Conservation (phyloP, 30 jellyfish, hydroid and myxozoan species). For the Sanderia malayensis region DNA sequence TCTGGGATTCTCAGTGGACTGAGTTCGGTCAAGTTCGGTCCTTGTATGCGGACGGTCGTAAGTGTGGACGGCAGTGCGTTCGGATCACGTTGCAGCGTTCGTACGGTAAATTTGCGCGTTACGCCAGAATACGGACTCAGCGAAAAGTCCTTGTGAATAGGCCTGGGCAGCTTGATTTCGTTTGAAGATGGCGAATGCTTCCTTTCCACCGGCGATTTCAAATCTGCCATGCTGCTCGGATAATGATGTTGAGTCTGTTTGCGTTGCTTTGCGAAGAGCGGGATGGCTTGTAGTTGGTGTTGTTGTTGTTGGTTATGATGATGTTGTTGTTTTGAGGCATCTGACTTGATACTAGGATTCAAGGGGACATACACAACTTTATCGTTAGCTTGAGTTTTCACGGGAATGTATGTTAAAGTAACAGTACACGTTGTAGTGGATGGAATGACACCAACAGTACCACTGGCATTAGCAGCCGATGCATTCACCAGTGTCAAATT, state of each 20-base stretch:
- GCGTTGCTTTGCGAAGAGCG: constrained; percentile 44
- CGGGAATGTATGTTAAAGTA: constrained; percentile 79
- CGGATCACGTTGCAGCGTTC: constrained; percentile 50
- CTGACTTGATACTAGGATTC: constrained; percentile 15
- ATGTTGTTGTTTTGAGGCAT: constrained; percentile 20
- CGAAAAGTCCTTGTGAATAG: background rate
- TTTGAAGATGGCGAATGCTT: background rate
- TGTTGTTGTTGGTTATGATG: constrained; percentile 40
- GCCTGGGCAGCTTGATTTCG: background rate
- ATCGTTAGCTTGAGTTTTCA: constrained; percentile 73
- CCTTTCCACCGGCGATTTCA: no score
- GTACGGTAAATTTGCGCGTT: constrained; percentile 52
- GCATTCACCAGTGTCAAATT: constrained; percentile 1
- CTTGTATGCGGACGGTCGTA: constrained; percentile 87
- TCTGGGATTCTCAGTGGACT: background rate
- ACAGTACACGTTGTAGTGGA: constrained; percentile 50
- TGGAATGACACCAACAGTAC: background rate
- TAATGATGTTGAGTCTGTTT: constrained; percentile 26
- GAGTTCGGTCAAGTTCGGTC: constrained; percentile 38
- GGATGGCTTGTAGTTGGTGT: constrained; percentile 20
- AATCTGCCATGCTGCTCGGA: constrained; percentile 20
- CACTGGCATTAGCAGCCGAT: no score
- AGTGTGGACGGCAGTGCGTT: constrained; percentile 38
- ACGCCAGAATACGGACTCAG: constrained; percentile 43
- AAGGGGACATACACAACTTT: constrained; percentile 83